Evolutionary conservation across 2,888 invertebrate genomes (phyloP).

Genomic region (Perdita meconis): DNA sequence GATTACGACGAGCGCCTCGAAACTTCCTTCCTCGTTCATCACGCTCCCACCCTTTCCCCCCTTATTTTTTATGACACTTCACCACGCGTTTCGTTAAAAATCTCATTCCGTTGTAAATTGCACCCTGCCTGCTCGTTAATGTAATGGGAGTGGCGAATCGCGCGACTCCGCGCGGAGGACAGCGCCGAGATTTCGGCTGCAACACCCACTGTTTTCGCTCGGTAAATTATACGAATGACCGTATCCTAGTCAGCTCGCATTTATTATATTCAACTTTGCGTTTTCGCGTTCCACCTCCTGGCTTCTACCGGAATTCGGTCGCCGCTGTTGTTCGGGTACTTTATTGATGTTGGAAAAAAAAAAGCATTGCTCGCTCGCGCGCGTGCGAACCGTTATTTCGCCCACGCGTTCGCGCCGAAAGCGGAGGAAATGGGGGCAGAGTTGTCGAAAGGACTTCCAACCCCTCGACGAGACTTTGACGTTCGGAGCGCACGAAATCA

Average conservation of each 20-base stretch:
- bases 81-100: constrained; percentile 9
- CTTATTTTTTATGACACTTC: neutral
- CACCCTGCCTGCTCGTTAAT: constrained; percentile 11
- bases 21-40: neutral
- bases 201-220: neutral
- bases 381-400: no score
- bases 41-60: neutral
- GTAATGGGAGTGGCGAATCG: neutral
- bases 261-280: no score
- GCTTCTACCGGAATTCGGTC: no score
- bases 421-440: neutral
- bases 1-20: neutral
- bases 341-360: no score
- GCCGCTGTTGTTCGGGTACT: no score
- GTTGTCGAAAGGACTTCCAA: neutral
- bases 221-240: neutral
- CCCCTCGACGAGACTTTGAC: constrained; percentile 7
- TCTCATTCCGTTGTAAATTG: neutral
- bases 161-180: neutral
- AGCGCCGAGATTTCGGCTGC: neutral
- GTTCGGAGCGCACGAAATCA: neutral
- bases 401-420: neutral
- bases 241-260: no score
- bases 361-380: no score
- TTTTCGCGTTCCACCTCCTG: neutral